A percentile compares a stretch with the other conserved stretches of the same genome.
Conservation (phyloP, 2,113 vertebrate species). For the Caranx ignobilis region DNA sequence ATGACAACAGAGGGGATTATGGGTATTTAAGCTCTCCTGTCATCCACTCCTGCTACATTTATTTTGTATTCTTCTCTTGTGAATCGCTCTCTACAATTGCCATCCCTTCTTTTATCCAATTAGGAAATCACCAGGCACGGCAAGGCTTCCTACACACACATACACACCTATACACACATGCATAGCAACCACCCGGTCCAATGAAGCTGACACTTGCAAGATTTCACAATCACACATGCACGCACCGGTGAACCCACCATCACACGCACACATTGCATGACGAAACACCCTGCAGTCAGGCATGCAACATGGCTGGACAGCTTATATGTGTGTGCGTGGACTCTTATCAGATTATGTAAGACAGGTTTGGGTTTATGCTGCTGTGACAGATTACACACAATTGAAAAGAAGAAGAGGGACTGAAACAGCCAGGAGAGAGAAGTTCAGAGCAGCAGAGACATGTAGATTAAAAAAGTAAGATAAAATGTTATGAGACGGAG, state of each 20-base stretch:
- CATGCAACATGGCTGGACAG: conserved; percentile 48
- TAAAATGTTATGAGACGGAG: not conserved
- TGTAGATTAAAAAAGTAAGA: conserved; percentile 4
- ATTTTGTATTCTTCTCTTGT: conserved; percentile 31
- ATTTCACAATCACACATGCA: conserved; percentile 37
- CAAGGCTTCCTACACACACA: conserved; percentile 3
- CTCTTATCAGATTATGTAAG: conserved; percentile 73
- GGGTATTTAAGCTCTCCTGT: conserved; percentile 39
- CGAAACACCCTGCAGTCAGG: conserved; percentile 43
- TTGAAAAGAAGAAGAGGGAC: conserved; percentile 27
- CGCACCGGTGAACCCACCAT: conserved; percentile 34
- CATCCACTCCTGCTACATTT: conserved; percentile 25
- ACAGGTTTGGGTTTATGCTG: conserved; percentile 62
- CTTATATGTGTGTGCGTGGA: conserved; percentile 17
- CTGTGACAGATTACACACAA: conserved; percentile 57
- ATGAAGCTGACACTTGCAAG: conserved; percentile 38
- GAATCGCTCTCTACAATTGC: conserved; percentile 37
- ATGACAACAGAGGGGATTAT: conserved; percentile 65
- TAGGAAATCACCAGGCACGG: conserved; percentile 40
- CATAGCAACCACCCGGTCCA: conserved; percentile 28
- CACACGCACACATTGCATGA: conserved; percentile 42
- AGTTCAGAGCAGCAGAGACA: not conserved
- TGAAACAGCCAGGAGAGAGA: not conserved
- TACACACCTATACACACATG: not conserved
- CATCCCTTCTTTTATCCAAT: conserved; percentile 63